A percentile compares a stretch with the other conserved stretches of the same genome.
Conservation (phyloP, 2,888 invertebrate genomes). For the Phorcus lineatus region DNA sequence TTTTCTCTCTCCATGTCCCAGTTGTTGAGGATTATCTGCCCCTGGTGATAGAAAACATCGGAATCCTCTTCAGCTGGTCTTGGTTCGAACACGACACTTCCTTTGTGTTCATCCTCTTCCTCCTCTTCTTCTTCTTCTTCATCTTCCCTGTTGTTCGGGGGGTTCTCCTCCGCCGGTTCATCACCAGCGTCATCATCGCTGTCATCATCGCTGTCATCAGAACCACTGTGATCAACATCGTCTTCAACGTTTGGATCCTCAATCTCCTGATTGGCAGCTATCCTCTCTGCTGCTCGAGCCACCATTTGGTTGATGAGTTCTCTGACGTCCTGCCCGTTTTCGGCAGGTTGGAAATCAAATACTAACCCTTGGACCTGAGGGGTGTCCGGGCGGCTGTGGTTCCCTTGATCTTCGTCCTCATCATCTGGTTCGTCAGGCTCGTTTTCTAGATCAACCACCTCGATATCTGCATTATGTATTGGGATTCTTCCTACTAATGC, state of each 20-base stretch:
- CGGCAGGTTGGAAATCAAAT: background rate
- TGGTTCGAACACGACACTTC: background rate
- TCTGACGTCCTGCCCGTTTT: background rate
- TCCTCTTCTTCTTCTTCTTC: background rate
- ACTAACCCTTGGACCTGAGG: background rate
- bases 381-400: background rate
- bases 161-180: background rate
- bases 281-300: background rate
- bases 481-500: background rate
- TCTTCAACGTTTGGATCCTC: background rate
- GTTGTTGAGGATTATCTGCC: background rate
- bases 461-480: background rate
- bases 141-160: background rate
- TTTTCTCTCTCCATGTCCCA: background rate
- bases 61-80: background rate
- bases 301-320: background rate
- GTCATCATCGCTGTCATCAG: background rate
- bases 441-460: background rate
- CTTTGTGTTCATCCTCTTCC: constrained; percentile 3
- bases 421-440: background rate
- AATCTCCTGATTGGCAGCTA: background rate
- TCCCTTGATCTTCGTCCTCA: background rate
- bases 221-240: background rate
- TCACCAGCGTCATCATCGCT: background rate
- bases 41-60: background rate